Percentiles rank a stretch among this genome's conserved stretches.
phyloP scores from a whole-genome alignment of 2,888 invertebrate species.

The Heliconius aoede region DNA sequence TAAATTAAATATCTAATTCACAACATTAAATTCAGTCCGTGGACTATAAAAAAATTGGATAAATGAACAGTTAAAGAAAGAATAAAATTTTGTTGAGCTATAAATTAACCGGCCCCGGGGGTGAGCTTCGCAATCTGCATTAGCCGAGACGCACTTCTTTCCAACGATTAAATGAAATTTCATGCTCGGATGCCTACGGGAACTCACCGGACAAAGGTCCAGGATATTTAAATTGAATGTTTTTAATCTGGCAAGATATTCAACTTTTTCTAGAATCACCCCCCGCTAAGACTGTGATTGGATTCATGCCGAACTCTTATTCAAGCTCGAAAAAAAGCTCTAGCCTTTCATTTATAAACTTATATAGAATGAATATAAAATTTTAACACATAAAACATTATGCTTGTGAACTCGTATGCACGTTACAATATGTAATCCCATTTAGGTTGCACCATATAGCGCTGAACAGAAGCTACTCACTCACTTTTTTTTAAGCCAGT shows the following conservation, averaged over 20 bases:
- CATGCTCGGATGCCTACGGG: slow-evolving; percentile 76
- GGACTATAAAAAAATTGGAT: slow-evolving; percentile 65
- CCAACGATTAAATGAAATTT: slow-evolving; percentile 81
- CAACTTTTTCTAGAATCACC: slow-evolving; percentile 42
- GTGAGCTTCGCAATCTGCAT: slow-evolving; percentile 78
- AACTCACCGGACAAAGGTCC: slow-evolving; percentile 78
- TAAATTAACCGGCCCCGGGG: slow-evolving; percentile 76
- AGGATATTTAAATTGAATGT: slow-evolving; percentile 76
- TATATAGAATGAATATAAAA: no score
- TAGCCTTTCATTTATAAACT: not conserved
- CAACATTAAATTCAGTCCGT: slow-evolving; percentile 57
- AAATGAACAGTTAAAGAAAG: slow-evolving; percentile 76
- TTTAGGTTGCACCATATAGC: slow-evolving; percentile 3
- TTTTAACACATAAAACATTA: slow-evolving; percentile 8
- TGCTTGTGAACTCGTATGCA: not conserved
- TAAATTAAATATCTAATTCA: slow-evolving; percentile 61
- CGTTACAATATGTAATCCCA: slow-evolving; percentile 9
- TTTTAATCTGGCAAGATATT: slow-evolving; percentile 66
- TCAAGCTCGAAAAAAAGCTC: slow-evolving; percentile 30
- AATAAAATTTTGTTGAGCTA: slow-evolving; percentile 81
- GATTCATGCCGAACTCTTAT: slow-evolving; percentile 38
- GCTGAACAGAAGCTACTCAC: slow-evolving; percentile 6
- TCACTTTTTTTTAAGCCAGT: not conserved
- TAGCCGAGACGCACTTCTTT: slow-evolving; percentile 79
- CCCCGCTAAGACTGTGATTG: slow-evolving; percentile 42